These are phyloP conservation scores for Anthrax anthrax DNA, from an alignment of 2,888 invertebrate genomes.

Conservation along the genomic window DNA sequence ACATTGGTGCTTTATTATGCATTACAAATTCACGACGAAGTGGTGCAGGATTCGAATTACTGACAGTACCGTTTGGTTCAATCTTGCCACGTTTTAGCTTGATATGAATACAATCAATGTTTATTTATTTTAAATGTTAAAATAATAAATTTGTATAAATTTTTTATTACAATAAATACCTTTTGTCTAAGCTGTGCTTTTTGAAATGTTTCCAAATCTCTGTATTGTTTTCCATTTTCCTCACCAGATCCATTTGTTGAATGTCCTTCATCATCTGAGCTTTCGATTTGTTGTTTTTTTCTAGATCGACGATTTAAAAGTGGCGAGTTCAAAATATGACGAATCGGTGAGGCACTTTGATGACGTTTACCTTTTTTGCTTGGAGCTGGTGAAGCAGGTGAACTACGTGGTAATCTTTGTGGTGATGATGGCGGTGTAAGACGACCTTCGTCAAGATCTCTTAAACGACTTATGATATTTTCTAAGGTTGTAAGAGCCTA, in stretches of 20 bases:
- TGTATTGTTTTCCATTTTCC: conserved; percentile 57
- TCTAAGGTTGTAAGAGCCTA: conserved; percentile 43
- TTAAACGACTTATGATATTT: conserved; percentile 40
- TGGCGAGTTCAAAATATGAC: conserved; percentile 72
- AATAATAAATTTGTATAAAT: too few species aligned
- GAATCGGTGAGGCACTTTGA: conserved; percentile 66
- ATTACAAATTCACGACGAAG: conserved; percentile 73
- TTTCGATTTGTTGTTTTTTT: conserved; percentile 62
- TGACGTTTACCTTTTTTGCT: conserved; percentile 59
- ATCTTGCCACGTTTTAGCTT: conserved; percentile 61
- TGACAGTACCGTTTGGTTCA: conserved; percentile 38
- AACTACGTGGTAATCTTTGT: conserved; percentile 56
- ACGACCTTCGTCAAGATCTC: conserved; percentile 39
- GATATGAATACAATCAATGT: conserved; percentile 12
- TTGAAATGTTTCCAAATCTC: conserved; percentile 80
- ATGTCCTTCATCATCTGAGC: conserved; percentile 66
- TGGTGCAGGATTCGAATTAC: conserved; percentile 32
- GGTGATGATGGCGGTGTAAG: conserved; percentile 36
- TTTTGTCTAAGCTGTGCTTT: conserved; percentile 83
- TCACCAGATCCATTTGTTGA: conserved; percentile 40
- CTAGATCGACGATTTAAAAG: conserved; percentile 59
- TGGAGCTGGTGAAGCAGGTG: conserved; percentile 59
- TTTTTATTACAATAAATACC: conserved; percentile 43
- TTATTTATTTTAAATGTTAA: not conserved
- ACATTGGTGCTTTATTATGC: conserved; percentile 95